Evolutionary conservation across 2,113 vertebrate species (phyloP), one percentile per base, ranked within the genome.

Genomic region (Triplophysa rosa): DNA sequence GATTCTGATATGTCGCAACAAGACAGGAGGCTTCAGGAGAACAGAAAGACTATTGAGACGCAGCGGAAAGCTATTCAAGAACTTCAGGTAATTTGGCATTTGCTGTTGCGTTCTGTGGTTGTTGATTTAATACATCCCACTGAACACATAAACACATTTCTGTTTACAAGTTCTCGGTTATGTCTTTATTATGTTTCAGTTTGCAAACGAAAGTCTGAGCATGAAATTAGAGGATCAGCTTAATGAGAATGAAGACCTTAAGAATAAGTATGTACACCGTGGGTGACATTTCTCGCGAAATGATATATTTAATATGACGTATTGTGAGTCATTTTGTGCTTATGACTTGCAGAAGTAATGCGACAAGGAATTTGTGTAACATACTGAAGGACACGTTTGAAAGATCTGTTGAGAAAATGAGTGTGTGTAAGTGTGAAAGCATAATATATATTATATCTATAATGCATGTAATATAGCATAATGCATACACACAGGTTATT

Each of bases 21-120:
- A 80, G 95, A 98, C 84, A 94, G 88, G 75, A 94, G 89, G 74
- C 88, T 97, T 24, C 94, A 96, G 85, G 95, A 97, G 87, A 95
- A 93, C 21, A 95, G 88, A 85, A 95, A 91, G 88, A 94, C 91
- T 71, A 95, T 96, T 86, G 96, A 98, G 91, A 93, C 90, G 58
- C 95, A 96, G 59, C 94, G 94, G 80, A 97, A 95, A 94, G 91
- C 94, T 74, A 96, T 98, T 92, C 94, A 97, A 47, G 97, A 98
- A 29, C 77, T 98, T 84, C 97, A 98, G 93, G 97, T 95, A 90
- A 83, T 61, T 6, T 47, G 47, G 12, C 8, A 40, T 37, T 16
- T n/a, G 11, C 29, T n/a, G 49, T 33, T 33, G 45, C 29, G 52
- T 71, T 40, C 14, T 13, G 2, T 75, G 10, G 47, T 23, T 61